Evolutionary conservation across 2,797 vertebrate genomes (phyloP), one percentile per base, ranked within the genome.

Genomic region (Xiphophorus birchmanni): DNA sequence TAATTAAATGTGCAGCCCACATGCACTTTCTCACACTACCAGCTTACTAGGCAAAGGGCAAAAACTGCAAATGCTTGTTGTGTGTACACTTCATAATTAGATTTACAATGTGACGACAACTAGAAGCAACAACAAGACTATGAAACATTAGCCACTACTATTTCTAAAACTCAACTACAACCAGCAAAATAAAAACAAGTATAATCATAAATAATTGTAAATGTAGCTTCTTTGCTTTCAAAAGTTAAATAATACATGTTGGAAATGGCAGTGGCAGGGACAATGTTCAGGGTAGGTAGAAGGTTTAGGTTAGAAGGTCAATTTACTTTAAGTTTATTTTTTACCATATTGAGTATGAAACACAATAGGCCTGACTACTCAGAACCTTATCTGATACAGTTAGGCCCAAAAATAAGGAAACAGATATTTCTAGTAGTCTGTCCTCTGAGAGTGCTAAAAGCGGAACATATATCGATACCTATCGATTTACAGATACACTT

Each of bases 1-100:
- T 94, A 93, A 95, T 96, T 95, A 94, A 95, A 94, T 90, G 87
- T 80, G 76, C 89, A 84, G 75, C 84, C 37, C 65, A 88, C 88
- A 88, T 93, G 89, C 83, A 77, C 82, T 89, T 88, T 85, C 82
- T 81, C 1, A 79, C 81, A 87, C 42, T 50, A 79, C 75, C 77
- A 83, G 85, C 88, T 91, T 88, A 88, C 78, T 94, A 85, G 87
- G 92, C 91, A 89, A 84, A 90, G 82, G 81, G 80, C 74, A 91
- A 85, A 87, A 82, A 75, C 69, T 79, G 75, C 65, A 86, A 50
- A 81, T 81, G 74, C 75, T 18, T 50, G 76, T 67, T 81, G 83
- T 83, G 65, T 56, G 75, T 81, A 45, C 86, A 82, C 82, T 86
- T 74, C 73, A 83, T 82, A 89, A 73, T 89, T 90, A 81, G 82